Conservation (phyloP, 2,113 vertebrate species). For the Psilopogon haemacephalus region DNA sequence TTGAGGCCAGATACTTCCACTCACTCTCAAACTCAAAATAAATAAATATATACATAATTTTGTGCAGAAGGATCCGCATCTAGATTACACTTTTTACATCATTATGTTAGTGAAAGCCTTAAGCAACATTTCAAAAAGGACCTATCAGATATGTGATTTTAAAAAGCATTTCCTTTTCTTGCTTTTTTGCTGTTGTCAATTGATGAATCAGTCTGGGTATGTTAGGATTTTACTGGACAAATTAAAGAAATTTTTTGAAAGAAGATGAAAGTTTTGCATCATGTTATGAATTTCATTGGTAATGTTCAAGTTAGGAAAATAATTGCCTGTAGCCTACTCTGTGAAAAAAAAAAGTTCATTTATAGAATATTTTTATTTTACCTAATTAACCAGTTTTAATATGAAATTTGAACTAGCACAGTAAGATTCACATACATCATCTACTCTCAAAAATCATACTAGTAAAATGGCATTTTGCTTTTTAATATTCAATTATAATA, state of each 20-base stretch:
- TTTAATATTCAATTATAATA: not conserved
- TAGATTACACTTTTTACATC: not conserved
- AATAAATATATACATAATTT: not conserved
- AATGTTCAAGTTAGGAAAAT: not conserved
- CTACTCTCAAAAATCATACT: not conserved
- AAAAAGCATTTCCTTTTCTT: fast-evolving
- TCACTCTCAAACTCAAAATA: not conserved
- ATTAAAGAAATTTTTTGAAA: not conserved
- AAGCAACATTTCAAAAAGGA: not conserved
- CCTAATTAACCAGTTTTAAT: not conserved
- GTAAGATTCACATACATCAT: not conserved
- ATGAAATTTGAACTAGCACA: not conserved
- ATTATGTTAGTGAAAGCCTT: not conserved
- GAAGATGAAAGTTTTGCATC: not conserved
- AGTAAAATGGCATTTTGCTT: not conserved
- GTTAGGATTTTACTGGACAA: not conserved
- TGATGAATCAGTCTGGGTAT: not conserved
- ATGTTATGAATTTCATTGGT: not conserved
- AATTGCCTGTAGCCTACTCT: not conserved
- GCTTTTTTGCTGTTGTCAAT: not conserved
- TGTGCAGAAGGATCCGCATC: not conserved
- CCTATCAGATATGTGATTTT: not conserved
- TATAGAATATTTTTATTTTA: not conserved
- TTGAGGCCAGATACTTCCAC: not conserved
- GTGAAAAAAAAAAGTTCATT: not conserved